Percentiles rank a stretch among this genome's conserved stretches.
These are phyloP conservation scores for Mesitornis unicolor DNA, from an alignment of 2,113 vertebrate species.

Conservation along the genomic window DNA sequence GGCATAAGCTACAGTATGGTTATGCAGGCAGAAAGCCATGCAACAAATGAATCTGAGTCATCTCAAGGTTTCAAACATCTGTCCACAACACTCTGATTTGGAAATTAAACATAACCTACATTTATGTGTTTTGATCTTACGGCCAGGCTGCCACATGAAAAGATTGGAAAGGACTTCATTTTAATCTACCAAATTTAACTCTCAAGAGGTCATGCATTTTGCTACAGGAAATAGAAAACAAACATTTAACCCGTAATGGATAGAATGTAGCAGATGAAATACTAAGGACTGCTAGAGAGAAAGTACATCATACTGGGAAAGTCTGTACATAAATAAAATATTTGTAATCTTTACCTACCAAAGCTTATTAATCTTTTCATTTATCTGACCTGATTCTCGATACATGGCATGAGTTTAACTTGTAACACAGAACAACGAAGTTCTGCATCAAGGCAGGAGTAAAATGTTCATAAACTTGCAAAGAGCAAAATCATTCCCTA, in stretches of 20 bases:
- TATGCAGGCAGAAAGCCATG: conserved; percentile 68
- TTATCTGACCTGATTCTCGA: background rate
- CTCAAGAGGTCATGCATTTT: conserved; percentile 39
- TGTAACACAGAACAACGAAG: background rate
- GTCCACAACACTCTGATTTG: conserved; percentile 65
- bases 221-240: conserved; percentile 38
- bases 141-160: conserved; percentile 58
- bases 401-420: background rate
- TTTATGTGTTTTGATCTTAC: conserved; percentile 68
- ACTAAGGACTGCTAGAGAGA: background rate
- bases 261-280: conserved; percentile 12
- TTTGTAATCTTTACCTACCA: background rate
- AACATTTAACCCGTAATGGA: conserved; percentile 40
- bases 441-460: background rate
- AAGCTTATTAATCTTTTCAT: background rate
- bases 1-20: background rate
- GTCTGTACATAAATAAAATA: background rate
- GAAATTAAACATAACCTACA: conserved; percentile 73
- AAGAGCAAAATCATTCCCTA: background rate
- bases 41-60: conserved; percentile 63
- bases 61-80: conserved; percentile 71
- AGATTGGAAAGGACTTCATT: conserved; percentile 68
- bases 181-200: conserved; percentile 65
- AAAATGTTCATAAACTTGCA: background rate
- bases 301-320: background rate